A percentile compares a stretch with the other conserved stretches of the same genome.
These are phyloP conservation scores for Pristiophorus japonicus DNA, from an alignment of 2,113 vertebrate genomes.

Conservation along the genomic window DNA sequence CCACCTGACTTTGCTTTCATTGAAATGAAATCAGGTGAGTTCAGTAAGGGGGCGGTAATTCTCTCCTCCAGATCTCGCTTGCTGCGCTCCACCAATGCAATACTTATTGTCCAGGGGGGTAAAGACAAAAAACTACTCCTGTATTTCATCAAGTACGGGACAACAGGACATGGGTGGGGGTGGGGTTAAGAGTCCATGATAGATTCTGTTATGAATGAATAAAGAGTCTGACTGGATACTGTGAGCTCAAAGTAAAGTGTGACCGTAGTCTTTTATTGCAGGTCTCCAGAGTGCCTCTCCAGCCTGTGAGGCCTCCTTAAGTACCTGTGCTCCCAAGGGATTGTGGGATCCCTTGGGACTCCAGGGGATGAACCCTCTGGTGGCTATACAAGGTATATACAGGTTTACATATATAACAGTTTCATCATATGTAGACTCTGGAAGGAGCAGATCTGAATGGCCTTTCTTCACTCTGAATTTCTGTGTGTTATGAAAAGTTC, in stretches of 20 bases:
- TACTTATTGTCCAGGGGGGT: background rate
- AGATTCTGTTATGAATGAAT: no score
- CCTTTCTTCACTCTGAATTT: background rate
- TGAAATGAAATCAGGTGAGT: background rate
- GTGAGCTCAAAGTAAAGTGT: no score
- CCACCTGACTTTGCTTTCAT: background rate
- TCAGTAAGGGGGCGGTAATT: background rate
- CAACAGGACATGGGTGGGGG: background rate
- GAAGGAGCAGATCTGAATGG: background rate
- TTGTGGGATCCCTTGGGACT: no score
- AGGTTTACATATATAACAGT: no score
- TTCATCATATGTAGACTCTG: background rate
- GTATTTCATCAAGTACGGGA: no score
- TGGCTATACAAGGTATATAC: no score
- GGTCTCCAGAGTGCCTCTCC: no score
- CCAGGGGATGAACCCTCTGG: no score
- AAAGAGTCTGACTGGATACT: no score
- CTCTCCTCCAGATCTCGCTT: background rate
- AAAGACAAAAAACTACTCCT: background rate
- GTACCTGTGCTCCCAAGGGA: no score
- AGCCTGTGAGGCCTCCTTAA: no score
- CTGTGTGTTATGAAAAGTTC: background rate
- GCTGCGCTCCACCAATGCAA: background rate
- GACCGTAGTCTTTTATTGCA: no score
- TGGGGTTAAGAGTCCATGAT: background rate